Conservation (phyloP, 2,888 invertebrate genomes). For the Hirtodrosophila trivittata region DNA sequence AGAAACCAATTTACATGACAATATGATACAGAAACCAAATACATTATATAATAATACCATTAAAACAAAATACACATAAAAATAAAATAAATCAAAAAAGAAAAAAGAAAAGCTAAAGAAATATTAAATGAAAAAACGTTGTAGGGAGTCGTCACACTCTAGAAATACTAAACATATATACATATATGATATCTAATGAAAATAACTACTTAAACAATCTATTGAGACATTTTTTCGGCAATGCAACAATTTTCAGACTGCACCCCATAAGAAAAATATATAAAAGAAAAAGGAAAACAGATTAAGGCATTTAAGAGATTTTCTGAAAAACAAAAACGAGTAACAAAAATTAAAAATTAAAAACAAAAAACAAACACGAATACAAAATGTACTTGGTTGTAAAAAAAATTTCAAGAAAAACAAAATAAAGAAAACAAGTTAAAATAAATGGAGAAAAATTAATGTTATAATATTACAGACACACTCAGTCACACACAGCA, state of each 20-base stretch:
- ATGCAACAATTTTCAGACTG: constrained; percentile 73
- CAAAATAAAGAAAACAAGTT: constrained; percentile 32
- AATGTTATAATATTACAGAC: constrained; percentile 38
- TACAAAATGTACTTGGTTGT: constrained; percentile 50
- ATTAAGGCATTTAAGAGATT: constrained; percentile 64
- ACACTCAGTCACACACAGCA: constrained; percentile 43
- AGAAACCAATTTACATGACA: constrained; percentile 69
- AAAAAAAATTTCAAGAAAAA: constrained; percentile 38
- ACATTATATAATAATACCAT: constrained; percentile 30
- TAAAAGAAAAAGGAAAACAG: constrained; percentile 4
- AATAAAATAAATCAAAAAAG: background rate
- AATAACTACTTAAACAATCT: constrained; percentile 29
- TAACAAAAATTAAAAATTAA: constrained; percentile 14
- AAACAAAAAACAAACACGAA: constrained; percentile 21
- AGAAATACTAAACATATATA: constrained; percentile 8
- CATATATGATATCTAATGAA: constrained; percentile 4
- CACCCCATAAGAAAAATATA: constrained; percentile 35
- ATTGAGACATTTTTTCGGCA: constrained; percentile 50
- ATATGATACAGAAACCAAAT: constrained; percentile 61
- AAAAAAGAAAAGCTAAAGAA: constrained; percentile 10
- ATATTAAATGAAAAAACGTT: constrained; percentile 6
- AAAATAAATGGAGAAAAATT: constrained; percentile 29
- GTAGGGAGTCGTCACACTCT: background rate
- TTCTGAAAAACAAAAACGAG: constrained; percentile 27
- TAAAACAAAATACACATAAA: constrained; percentile 7